A percentile compares a stretch with the other conserved stretches of the same genome.
phyloP scores from a whole-genome alignment of 2,888 invertebrate species.

The Tupiocoris notatus region DNA sequence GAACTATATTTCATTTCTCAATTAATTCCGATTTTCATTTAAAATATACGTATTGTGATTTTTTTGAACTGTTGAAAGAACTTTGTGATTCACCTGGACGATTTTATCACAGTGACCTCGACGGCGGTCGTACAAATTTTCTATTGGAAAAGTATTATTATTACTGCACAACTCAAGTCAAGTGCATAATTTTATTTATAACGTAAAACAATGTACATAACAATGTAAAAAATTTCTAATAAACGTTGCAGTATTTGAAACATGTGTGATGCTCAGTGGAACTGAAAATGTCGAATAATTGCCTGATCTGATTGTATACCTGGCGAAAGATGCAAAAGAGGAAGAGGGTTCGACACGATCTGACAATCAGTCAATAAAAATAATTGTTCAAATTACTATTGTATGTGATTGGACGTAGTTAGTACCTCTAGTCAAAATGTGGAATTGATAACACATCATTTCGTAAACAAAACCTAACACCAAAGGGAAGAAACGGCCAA shows the following conservation, averaged over 20 bases:
- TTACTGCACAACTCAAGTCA: neutral
- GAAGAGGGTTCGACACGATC: neutral
- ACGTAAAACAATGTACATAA: constrained; percentile 14
- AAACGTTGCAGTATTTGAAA: constrained; percentile 19
- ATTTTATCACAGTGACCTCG: too few relatives aligned
- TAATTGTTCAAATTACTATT: neutral
- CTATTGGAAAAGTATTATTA: too few relatives aligned
- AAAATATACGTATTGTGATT: too few relatives aligned
- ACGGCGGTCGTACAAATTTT: too few relatives aligned
- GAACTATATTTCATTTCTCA: neutral
- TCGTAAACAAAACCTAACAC: too few relatives aligned
- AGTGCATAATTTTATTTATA: neutral
- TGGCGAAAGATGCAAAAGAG: neutral
- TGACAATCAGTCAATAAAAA: constrained; percentile 29
- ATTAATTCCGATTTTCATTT: neutral
- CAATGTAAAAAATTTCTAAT: constrained; percentile 27
- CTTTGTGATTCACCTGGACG: too few relatives aligned
- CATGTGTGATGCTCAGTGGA: neutral
- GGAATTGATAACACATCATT: too few relatives aligned
- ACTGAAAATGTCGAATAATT: neutral
- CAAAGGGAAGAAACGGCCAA: too few relatives aligned
- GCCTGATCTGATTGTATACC: neutral
- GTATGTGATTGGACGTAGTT: neutral
- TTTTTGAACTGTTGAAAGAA: too few relatives aligned
- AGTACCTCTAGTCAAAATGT: too few relatives aligned